Percentiles rank a stretch among this genome's conserved stretches.
These are phyloP conservation scores for Sebastes steindachneri DNA, from an alignment of 2,797 vertebrate genomes.

Conservation along the genomic window DNA sequence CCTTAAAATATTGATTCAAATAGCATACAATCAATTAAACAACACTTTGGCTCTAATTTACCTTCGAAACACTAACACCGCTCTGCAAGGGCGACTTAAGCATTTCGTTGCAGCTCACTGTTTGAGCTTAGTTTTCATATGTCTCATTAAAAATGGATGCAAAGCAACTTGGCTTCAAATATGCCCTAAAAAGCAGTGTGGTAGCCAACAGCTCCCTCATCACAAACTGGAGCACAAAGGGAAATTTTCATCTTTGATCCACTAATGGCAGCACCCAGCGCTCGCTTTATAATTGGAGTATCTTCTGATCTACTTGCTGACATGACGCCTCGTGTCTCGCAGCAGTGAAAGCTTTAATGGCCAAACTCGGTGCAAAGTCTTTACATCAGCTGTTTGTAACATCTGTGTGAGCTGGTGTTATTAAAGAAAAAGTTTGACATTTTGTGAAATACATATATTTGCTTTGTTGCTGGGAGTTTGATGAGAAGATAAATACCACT, in stretches of 20 bases:
- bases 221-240: conserved; percentile 20
- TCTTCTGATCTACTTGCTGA: conserved; percentile 16
- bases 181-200: background rate
- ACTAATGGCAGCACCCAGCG: background rate
- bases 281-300: background rate
- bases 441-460: background rate
- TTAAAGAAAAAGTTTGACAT: background rate
- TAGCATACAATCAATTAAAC: background rate
- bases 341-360: background rate
- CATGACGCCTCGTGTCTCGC: background rate
- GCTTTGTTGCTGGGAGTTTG: background rate
- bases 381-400: background rate
- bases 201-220: background rate
- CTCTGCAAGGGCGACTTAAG: background rate
- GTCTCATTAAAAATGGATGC: background rate
- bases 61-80: background rate
- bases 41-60: too few relatives aligned
- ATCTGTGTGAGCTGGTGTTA: background rate
- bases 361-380: background rate
- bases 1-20: background rate
- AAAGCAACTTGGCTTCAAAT: conserved; percentile 16
- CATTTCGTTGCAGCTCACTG: background rate
- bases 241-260: conserved; percentile 12
- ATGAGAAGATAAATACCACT: background rate
- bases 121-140: background rate